Evolutionary conservation across 2,797 vertebrate species (phyloP).

Genomic region (Phataginus tricuspis): DNA sequence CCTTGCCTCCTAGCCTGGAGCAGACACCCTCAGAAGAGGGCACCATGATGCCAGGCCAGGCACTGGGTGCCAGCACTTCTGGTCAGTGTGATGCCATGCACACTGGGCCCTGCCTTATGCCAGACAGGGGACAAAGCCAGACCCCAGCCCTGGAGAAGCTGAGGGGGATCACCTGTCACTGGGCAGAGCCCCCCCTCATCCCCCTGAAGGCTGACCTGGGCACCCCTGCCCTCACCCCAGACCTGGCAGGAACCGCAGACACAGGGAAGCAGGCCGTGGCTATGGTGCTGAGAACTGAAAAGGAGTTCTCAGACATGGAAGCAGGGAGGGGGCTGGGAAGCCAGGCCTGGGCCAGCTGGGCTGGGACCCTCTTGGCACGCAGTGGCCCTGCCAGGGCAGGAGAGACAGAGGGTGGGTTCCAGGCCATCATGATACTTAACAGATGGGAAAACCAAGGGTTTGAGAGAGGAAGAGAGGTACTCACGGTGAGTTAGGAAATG

Average conservation of each 20-base stretch:
- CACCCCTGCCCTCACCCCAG: no score
- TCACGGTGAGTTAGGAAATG: neutral
- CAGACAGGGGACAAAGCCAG: neutral
- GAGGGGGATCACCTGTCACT: neutral
- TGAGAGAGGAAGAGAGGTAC: neutral
- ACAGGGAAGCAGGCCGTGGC: neutral
- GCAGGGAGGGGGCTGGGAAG: neutral
- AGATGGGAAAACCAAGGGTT: neutral
- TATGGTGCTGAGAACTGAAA: no score
- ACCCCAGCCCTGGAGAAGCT: neutral
- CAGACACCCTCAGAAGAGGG: neutral
- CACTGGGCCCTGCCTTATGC: neutral
- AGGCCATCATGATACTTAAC: neutral
- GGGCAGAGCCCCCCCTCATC: neutral
- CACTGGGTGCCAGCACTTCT: neutral
- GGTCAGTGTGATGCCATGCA: neutral
- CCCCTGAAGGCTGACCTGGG: neutral
- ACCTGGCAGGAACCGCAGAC: neutral
- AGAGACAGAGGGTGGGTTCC: neutral
- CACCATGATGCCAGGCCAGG: rapidly evolving
- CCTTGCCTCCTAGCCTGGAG: neutral
- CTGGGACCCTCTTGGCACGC: neutral
- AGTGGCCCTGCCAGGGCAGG: neutral
- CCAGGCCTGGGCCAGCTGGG: neutral
- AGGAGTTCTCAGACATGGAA: no score